A percentile compares a stretch with the other conserved stretches of the same genome.
phyloP scores from a whole-genome alignment of 2,113 vertebrate species.

The Falcunculus frontatus region DNA sequence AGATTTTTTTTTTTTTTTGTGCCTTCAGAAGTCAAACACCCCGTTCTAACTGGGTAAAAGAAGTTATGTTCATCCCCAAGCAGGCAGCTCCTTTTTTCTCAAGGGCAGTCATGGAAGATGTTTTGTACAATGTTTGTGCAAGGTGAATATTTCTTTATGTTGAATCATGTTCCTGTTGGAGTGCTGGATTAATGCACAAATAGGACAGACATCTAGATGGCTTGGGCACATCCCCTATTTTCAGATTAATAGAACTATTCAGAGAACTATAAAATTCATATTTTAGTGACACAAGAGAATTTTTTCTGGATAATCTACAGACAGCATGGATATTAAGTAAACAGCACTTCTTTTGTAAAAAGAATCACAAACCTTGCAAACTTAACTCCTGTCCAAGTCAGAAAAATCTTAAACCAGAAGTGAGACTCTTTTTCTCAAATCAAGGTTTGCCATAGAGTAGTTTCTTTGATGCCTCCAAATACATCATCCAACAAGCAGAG shows the following conservation, averaged over 20 bases:
- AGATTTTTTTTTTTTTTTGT: neutral
- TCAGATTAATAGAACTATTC: neutral
- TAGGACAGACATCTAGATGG: neutral
- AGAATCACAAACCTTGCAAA: neutral
- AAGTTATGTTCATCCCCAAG: neutral
- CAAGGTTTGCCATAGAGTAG: neutral
- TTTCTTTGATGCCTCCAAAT: neutral
- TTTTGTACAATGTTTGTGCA: neutral
- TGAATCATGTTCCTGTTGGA: rapidly evolving
- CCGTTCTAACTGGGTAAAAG: neutral
- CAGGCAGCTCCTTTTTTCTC: neutral
- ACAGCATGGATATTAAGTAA: neutral
- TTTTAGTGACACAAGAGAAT: neutral
- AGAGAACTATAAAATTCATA: neutral
- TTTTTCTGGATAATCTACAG: neutral
- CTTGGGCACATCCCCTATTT: neutral
- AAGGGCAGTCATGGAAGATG: neutral
- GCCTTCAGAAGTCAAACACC: neutral
- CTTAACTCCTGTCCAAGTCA: neutral
- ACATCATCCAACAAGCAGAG: neutral
- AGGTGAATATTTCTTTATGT: neutral
- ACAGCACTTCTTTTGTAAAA: neutral
- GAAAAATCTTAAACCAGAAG: neutral
- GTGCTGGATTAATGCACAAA: neutral
- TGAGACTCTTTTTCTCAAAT: neutral